Base-by-base conservation (phyloP, 1,140 invertebrate genomes). In the Leptinotarsa undecemlineata region DNA sequence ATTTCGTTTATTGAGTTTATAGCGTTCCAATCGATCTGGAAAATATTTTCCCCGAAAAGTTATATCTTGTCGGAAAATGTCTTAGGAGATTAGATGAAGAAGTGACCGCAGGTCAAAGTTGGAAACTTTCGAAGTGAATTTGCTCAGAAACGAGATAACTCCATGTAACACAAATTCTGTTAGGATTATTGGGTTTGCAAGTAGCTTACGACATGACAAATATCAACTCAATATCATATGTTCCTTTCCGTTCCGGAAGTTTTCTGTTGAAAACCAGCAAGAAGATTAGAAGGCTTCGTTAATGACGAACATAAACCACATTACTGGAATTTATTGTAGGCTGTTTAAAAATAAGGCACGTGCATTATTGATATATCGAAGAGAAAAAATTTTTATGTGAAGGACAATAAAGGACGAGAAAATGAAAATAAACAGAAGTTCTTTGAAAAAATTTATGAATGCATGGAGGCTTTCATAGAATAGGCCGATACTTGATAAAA, bases 101-200 rank as follows among this genome's bases (percentile, higher is more conserved):
- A 79, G 71, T 79, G 77, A 73, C 77, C 77, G 75, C 77, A 69
- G 74, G 77, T 76, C 77, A 75, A 76, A 79, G 77, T 82, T 79
- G 63, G 71, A 75, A 82, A 82, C 72, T 80, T 82, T 74, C 75
- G 74, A 82, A 82, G 79, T 82, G 75, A 79, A 82, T 82, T 82
- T 79, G 72, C 71, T 47, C 71, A 68, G 78, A 80, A 82, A 82
- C 79, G 79, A 82, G 81, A 82, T 82, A 82, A 81, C 80, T 81
- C 74, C 77, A 77, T 81, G 79, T 78, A 78, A 82, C 79, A 77
- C 71, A 81, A 82, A 82, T 80, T 79, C 63, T 76, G 77, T 82
- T 82, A 82, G 74, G 76, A 76, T 77, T 82, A 80, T 81, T 81
- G 75, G 69, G 73, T 77, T 77, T 78, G 61, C 60, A 64, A 63